phyloP scores from a whole-genome alignment of 2,113 vertebrate species.

The Vulpes lagopus region DNA sequence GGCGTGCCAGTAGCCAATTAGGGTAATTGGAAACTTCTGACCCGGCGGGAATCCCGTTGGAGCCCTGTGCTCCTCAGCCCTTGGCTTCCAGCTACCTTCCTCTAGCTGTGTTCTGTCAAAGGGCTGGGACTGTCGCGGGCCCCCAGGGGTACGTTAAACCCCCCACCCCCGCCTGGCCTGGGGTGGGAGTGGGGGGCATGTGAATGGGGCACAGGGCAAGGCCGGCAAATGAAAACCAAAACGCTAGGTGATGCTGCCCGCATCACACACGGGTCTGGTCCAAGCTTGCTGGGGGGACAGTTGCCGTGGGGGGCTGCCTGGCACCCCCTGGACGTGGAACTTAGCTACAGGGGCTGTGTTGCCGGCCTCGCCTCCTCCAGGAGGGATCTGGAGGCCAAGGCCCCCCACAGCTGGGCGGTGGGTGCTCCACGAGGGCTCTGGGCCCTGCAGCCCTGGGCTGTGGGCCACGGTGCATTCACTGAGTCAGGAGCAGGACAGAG shows the following conservation, averaged over 20 bases:
- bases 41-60: conserved; percentile 62
- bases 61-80: conserved; percentile 33
- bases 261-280: not conserved
- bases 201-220: not conserved
- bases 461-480: not conserved
- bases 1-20: conserved; percentile 82
- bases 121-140: not conserved
- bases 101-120: not conserved
- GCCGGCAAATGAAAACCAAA: conserved; percentile 16
- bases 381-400: not conserved
- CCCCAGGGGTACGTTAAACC: not conserved
- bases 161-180: not conserved
- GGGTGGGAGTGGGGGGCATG: not conserved
- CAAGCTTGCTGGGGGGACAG: not conserved
- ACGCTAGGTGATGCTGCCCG: not conserved
- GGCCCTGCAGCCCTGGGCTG: not conserved
- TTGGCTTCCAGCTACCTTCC: not conserved
- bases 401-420: not conserved
- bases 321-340: not conserved
- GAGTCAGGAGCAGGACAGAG: not conserved
- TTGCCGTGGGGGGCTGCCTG: accelerated
- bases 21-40: conserved; percentile 75
- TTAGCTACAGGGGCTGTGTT: not conserved
- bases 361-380: not conserved
- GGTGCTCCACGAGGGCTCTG: not conserved